Evolutionary conservation across 2,113 vertebrate genomes (phyloP), one percentile per base, ranked within the genome.

Genomic region (Casuarius casuarius): DNA sequence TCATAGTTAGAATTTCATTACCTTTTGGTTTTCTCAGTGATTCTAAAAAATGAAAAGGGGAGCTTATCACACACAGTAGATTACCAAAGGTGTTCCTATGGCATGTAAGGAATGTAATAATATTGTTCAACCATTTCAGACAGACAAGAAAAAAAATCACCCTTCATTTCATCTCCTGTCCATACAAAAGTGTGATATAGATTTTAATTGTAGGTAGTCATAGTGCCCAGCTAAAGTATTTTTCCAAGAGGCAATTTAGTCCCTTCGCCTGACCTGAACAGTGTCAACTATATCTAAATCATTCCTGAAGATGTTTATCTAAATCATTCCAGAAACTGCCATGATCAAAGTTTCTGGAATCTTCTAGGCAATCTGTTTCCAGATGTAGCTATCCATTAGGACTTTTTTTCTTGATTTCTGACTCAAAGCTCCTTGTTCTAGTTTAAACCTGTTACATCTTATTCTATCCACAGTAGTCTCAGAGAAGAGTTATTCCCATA

Each of bases 61-160:
- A 46, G 12, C 17, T 79, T 73, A 33, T 21, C 89, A 23, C 13
- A 48, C 22, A 17, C 20, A 3, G 48, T 65, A 1, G 0, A 26
- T 68, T 84, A 82, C 16, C 11, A 82, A 81, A 78, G 3, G 1
- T 82, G 78, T 81, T 95, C 22, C 25, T 84, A 9, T 62, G 17
- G 16, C 9, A 10, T 56, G 4, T 46, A 68, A 63, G 19, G 12
- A 89, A 67, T 58, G 3, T 63, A 40, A 81, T 59, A 1, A 51
- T n/a, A 63, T 51, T 9, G 0, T 13, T 54, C 10, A 72, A 48
- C 11, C 56, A 4, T 67, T 95, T 84, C 54, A 23, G 9, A 42
- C 6, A 67, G 21, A 29, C 15, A 2, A 9, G 12, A 0, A 4
- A 29, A 20, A 52, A 17, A 31, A n/a, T 31, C 10, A 58, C 7